A percentile compares a stretch with the other conserved stretches of the same genome.
Conservation (phyloP, 2,888 invertebrate genomes). For the Lasioglossum malachurum region DNA sequence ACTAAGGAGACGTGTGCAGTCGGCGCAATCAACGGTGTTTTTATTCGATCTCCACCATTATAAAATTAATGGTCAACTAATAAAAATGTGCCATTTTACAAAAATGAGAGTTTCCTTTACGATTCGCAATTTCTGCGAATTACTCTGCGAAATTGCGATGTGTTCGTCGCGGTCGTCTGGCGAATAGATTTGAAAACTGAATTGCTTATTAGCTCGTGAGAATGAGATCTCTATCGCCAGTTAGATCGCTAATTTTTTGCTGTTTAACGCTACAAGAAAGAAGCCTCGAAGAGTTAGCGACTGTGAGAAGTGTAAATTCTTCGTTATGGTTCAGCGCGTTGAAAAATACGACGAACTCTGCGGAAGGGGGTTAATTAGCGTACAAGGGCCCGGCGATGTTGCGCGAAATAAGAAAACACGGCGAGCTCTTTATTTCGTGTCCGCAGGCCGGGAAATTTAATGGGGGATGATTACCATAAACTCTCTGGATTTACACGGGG, state of each 20-base stretch:
- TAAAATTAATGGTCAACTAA: background rate
- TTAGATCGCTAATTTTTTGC: background rate
- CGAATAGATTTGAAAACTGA: background rate
- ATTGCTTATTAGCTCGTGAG: background rate
- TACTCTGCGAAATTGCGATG: background rate
- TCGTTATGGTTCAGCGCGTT: slow-evolving; percentile 18
- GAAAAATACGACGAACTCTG: slow-evolving; percentile 16
- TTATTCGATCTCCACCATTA: background rate
- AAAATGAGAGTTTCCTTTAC: too few species aligned
- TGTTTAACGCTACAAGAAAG: background rate
- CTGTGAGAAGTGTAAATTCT: slow-evolving; percentile 38
- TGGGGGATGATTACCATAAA: slow-evolving; percentile 18
- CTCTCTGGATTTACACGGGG: background rate
- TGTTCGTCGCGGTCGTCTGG: background rate
- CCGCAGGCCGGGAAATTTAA: slow-evolving; percentile 15
- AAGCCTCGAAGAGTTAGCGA: background rate
- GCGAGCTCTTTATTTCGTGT: slow-evolving; percentile 15
- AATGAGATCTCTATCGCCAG: background rate
- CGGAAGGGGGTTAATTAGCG: slow-evolving; percentile 45
- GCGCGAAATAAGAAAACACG: slow-evolving; percentile 38
- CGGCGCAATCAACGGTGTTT: background rate
- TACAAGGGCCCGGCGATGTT: slow-evolving; percentile 26
- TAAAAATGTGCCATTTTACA: background rate
- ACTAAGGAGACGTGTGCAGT: background rate
- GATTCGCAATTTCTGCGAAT: background rate